phyloP scores from a whole-genome alignment of 1,140 invertebrate genomes.

The Plectrocnemia conspersa region DNA sequence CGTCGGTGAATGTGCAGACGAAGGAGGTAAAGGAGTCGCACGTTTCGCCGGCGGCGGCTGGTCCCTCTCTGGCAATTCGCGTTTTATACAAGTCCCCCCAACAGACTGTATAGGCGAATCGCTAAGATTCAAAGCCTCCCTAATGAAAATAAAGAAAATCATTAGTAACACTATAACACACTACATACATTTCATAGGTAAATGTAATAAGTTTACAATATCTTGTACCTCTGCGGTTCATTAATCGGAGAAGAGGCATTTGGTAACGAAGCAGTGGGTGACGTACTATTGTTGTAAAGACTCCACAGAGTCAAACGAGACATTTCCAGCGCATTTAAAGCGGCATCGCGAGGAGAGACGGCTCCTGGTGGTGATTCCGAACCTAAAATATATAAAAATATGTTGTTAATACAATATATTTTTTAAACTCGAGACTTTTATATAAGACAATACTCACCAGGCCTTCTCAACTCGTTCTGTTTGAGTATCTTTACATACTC shows the following conservation, averaged over 20 bases:
- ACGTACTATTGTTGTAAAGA: slow-evolving; percentile 67
- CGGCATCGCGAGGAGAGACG: slow-evolving; percentile 52
- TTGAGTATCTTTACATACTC: slow-evolving; percentile 71
- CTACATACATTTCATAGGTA: slow-evolving; percentile 4
- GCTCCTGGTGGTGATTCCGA: slow-evolving; percentile 46
- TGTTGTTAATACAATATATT: neutral
- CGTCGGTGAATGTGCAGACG: slow-evolving; percentile 41
- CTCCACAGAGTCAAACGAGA: slow-evolving; percentile 76
- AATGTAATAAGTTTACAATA: slow-evolving; percentile 35
- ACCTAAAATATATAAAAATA: slow-evolving; percentile 36
- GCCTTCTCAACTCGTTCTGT: slow-evolving; percentile 46
- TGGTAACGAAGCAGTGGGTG: slow-evolving; percentile 41
- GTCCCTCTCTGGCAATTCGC: slow-evolving; percentile 55
- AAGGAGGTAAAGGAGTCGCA: slow-evolving; percentile 41
- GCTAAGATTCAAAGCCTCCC: slow-evolving; percentile 59
- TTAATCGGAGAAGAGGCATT: slow-evolving; percentile 44
- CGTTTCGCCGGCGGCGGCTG: slow-evolving; percentile 60
- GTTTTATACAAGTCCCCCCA: slow-evolving; percentile 52
- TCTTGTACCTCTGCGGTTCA: slow-evolving; percentile 52
- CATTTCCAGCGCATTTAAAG: slow-evolving; percentile 66
- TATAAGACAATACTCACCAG: slow-evolving; percentile 35
- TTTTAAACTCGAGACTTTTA: neutral
- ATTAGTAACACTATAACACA: neutral
- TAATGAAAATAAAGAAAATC: no score
- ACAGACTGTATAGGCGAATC: slow-evolving; percentile 50